A percentile compares a stretch with the other conserved stretches of the same genome.
These are phyloP conservation scores for Exocentrus adspersus DNA, from an alignment of 2,888 invertebrate species.

Conservation along the genomic window DNA sequence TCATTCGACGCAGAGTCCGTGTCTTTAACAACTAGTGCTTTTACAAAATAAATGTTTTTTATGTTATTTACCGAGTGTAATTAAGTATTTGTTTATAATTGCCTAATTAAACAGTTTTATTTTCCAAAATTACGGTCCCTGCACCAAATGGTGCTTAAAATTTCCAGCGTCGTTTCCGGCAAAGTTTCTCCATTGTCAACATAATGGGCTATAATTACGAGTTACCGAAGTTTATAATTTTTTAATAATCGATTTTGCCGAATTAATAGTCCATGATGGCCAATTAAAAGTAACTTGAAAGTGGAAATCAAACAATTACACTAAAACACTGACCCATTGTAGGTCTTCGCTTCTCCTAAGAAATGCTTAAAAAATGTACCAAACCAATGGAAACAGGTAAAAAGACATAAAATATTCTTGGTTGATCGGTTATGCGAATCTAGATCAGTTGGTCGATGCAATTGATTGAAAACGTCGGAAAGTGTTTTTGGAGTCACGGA, in stretches of 20 bases:
- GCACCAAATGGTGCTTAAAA: background rate
- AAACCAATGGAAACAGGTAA: slow-evolving; percentile 4
- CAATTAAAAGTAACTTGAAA: slow-evolving; percentile 16
- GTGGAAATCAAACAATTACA: slow-evolving; percentile 4
- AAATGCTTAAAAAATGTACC: background rate
- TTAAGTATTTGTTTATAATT: too few species aligned
- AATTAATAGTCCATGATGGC: slow-evolving; percentile 12
- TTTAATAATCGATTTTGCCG: slow-evolving; percentile 1
- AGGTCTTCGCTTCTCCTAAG: slow-evolving; percentile 15
- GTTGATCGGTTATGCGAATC: slow-evolving; percentile 39
- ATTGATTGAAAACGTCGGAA: slow-evolving; percentile 37
- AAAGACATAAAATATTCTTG: slow-evolving; percentile 27
- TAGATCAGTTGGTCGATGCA: slow-evolving; percentile 40
- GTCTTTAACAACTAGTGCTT: too few species aligned
- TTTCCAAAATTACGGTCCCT: background rate
- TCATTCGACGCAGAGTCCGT: too few species aligned
- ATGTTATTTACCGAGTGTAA: too few species aligned
- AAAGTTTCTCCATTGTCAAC: background rate
- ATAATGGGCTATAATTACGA: background rate
- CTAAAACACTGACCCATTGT: slow-evolving; percentile 16
- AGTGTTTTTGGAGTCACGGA: slow-evolving; percentile 36
- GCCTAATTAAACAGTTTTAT: background rate
- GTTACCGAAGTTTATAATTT: background rate
- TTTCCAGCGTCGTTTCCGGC: background rate
- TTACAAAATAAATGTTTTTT: too few species aligned